Base-by-base conservation (phyloP, 2,113 vertebrate species). In the Acanthisitta chloris region DNA sequence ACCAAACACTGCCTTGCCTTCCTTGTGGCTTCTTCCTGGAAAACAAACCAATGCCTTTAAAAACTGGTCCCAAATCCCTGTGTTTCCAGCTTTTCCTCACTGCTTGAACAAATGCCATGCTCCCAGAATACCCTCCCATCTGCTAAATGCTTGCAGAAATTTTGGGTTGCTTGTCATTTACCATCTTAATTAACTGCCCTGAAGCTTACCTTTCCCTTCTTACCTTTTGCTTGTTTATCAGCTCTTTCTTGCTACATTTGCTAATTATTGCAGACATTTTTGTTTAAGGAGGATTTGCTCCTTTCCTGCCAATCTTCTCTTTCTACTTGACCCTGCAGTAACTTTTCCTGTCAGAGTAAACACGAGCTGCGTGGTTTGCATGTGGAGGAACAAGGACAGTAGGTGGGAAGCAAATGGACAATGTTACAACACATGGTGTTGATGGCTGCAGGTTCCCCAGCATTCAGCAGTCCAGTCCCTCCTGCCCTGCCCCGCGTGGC, bases 191-290 rank as follows among this genome's bases (percentile, higher is more conserved):
- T 79, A 95, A 86, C 14, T 74, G 51, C 94, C 83, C 93, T 69
- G 66, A 64, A 91, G 74, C 67, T 57, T 57, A 77, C 83, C 42
- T 76, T 90, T 95, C 66, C 8, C 57, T 81, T 61, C 48, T 92
- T 87, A 88, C 79, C 79, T 91, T 81, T 83, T 46, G 16, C 43
- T 82, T 94, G 72, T 92, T 94, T 86, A 89, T 64, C 81, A 77
- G 19, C 34, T 87, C 43, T 31, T 74, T 58, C 81, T 80, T 67
- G 33, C 46, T 62, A 77, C 10, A 4, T 59, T 65, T 48, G 36
- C 66, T 94, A 92, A 94, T 95, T 78, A 72, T n/a, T 67, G 49
- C 61, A 91, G 81, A 77, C 59, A 15, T 67, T 70, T 90, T 59
- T 77, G 33, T 81, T 72, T 33, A 72, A 77, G 80, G 87, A 70